Conservation (phyloP, 2,113 vertebrate species). For the Fulmarus glacialis region DNA sequence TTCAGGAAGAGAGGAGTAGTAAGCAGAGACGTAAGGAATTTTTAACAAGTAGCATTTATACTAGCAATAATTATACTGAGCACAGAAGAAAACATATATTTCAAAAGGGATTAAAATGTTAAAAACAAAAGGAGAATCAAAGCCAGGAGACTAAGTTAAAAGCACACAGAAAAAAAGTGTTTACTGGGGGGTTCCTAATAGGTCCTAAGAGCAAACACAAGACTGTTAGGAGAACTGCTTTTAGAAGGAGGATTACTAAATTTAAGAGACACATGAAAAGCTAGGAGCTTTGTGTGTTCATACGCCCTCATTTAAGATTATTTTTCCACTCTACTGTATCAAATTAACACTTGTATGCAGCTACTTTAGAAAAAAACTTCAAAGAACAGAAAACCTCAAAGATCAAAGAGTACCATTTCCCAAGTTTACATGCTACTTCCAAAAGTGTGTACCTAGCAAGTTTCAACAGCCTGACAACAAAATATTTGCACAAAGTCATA, state of each 20-base stretch:
- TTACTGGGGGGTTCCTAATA: background rate
- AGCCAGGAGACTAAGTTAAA: background rate
- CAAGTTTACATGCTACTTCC: background rate
- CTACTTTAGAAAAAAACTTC: background rate
- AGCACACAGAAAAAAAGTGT: background rate
- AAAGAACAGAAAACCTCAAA: slow-evolving; percentile 16
- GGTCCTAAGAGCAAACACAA: background rate
- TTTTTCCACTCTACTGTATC: background rate
- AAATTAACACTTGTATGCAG: slow-evolving; percentile 14
- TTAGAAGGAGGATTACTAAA: background rate
- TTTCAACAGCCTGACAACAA: background rate
- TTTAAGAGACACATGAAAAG: slow-evolving; percentile 1
- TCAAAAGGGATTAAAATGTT: background rate
- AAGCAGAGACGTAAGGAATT: background rate
- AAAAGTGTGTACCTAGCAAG: background rate
- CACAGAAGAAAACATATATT: background rate
- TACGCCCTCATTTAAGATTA: background rate
- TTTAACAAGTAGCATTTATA: background rate
- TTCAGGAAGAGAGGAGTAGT: background rate
- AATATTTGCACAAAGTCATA: slow-evolving; percentile 8
- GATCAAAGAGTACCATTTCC: slow-evolving; percentile 1
- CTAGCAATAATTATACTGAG: background rate
- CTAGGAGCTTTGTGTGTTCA: background rate
- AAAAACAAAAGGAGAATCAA: background rate
- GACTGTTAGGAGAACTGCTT: background rate